These are phyloP conservation scores for Cantharis rufa DNA, from an alignment of 2,888 invertebrate species.

Conservation along the genomic window DNA sequence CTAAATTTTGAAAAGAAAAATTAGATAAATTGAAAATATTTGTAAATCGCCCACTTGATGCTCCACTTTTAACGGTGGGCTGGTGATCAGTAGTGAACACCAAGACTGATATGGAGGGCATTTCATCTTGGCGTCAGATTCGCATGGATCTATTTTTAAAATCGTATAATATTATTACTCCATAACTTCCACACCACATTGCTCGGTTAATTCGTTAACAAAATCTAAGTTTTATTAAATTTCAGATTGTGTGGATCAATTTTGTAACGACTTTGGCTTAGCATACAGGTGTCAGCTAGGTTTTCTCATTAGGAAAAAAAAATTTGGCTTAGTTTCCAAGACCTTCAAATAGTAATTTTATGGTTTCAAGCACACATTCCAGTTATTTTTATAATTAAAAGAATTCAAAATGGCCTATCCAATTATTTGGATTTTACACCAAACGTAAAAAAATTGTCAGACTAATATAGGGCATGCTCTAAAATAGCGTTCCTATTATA, in stretches of 20 bases:
- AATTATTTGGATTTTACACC: background rate
- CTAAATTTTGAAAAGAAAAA: background rate
- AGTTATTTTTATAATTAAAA: background rate
- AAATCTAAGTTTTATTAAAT: background rate
- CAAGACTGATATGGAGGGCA: constrained; percentile 24
- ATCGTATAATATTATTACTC: constrained; percentile 10
- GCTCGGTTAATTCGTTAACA: background rate
- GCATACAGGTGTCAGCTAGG: constrained; percentile 2
- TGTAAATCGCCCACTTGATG: background rate
- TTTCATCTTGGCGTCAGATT: constrained; percentile 13
- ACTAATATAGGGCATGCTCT: constrained; percentile 48
- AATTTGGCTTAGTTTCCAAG: constrained; percentile 5
- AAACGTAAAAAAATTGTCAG: constrained; percentile 9
- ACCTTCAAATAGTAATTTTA: background rate
- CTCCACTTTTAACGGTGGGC: constrained; percentile 13
- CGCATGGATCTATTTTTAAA: constrained; percentile 21
- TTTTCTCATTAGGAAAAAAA: background rate
- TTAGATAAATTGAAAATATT: background rate
- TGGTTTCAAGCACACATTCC: background rate
- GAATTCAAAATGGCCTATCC: background rate
- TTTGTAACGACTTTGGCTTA: background rate
- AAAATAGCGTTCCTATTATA: constrained; percentile 46
- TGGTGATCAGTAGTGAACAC: constrained; percentile 4
- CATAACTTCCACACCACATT: background rate
- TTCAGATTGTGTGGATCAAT: background rate